Evolutionary conservation across 1,140 invertebrate species (phyloP).

Genomic region (Hypsibius dujardini): DNA sequence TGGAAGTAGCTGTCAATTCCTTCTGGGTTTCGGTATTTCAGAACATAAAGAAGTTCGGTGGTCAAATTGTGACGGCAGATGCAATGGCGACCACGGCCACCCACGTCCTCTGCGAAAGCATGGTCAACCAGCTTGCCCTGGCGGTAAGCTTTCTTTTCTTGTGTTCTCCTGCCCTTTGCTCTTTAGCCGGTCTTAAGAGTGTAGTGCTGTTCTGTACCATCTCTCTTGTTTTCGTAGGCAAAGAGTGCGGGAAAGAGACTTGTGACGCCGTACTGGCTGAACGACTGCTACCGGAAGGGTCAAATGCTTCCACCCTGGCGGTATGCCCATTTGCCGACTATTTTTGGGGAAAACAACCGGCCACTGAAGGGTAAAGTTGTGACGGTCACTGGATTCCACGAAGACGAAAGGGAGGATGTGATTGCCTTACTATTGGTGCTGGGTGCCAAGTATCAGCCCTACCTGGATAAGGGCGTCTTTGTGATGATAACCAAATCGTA

Average conservation of each 20-base stretch:
- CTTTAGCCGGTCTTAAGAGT: no score
- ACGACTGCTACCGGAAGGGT: conserved; percentile 62
- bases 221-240: conserved; percentile 36
- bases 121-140: conserved; percentile 67
- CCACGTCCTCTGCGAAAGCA: conserved; percentile 73
- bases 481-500: neutral
- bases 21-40: neutral
- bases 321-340: conserved; percentile 68
- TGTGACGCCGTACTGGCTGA: conserved; percentile 83
- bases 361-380: neutral
- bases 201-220: no score
- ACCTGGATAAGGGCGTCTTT: neutral
- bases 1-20: neutral
- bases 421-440: neutral
- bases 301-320: conserved; percentile 74
- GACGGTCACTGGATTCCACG: conserved; percentile 11
- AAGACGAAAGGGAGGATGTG: conserved; percentile 12
- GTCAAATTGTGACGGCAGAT: neutral
- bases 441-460: neutral
- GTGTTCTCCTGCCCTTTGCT: no score
- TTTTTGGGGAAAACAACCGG: conserved; percentile 40
- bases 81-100: conserved; percentile 35
- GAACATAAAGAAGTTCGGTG: conserved; percentile 3
- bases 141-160: conserved; percentile 37
- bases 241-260: conserved; percentile 60